These are phyloP conservation scores for Paracanthobrama guichenoti DNA, from an alignment of 2,113 vertebrate genomes.

Conservation along the genomic window DNA sequence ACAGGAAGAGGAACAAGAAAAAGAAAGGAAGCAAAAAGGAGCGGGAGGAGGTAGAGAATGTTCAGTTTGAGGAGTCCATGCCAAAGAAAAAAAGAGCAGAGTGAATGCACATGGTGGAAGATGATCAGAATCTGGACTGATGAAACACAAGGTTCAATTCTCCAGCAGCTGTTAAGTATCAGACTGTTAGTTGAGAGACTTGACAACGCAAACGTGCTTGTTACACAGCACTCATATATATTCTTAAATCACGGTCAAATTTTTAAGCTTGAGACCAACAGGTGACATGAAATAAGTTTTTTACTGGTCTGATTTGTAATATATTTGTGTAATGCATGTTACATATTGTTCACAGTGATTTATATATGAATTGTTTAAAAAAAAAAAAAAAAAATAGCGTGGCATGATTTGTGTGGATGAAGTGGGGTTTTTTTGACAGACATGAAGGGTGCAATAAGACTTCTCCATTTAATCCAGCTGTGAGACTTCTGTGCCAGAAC, in stretches of 20 bases:
- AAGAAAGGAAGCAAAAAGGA: slow-evolving; percentile 32
- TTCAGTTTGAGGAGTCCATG: not conserved
- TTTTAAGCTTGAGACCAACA: not conserved
- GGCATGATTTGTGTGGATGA: not conserved
- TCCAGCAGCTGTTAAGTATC: not conserved
- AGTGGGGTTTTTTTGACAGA: not conserved
- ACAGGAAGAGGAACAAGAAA: slow-evolving; percentile 43
- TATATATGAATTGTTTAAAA: not conserved
- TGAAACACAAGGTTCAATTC: not conserved
- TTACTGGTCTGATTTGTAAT: not conserved
- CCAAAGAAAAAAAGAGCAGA: slow-evolving; percentile 56
- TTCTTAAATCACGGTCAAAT: not conserved
- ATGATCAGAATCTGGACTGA: too few relatives aligned
- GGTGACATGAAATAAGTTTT: not conserved
- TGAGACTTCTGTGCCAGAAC: too few relatives aligned
- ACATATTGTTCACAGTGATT: not conserved
- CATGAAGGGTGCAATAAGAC: too few relatives aligned
- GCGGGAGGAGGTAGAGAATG: not conserved
- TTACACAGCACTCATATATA: not conserved
- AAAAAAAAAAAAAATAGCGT: too few relatives aligned
- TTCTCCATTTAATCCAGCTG: too few relatives aligned
- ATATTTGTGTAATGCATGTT: not conserved
- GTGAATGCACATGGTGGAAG: not conserved
- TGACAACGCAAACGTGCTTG: not conserved
- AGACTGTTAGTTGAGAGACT: not conserved